Evolutionary conservation across 2,888 invertebrate genomes (phyloP).

Genomic region (Microctonus aethiopoides): DNA sequence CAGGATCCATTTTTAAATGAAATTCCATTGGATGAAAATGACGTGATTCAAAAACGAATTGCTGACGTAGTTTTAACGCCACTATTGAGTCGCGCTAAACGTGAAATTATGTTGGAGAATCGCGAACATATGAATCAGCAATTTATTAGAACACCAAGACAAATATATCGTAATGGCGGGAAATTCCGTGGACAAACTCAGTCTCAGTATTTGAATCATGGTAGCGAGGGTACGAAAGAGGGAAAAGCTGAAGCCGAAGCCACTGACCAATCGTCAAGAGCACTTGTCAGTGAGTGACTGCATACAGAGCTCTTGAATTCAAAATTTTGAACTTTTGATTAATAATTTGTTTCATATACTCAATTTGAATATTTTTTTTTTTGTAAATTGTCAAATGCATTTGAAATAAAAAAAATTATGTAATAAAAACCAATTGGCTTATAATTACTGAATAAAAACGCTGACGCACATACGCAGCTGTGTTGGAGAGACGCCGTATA

Average conservation of each 20-base stretch:
- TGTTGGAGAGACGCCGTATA: not conserved
- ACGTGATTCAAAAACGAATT: constrained; percentile 44
- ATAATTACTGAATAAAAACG: not conserved
- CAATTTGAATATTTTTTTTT: not conserved
- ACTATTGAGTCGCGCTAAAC: constrained; percentile 48
- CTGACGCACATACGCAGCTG: not conserved
- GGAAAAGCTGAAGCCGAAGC: constrained; percentile 88
- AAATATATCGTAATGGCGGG: constrained; percentile 62
- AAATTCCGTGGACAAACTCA: constrained; percentile 82
- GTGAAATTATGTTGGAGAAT: constrained; percentile 48
- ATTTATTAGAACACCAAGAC: constrained; percentile 50
- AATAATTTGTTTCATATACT: not conserved
- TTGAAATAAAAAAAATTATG: not conserved
- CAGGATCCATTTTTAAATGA: constrained; percentile 55
- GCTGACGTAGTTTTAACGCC: constrained; percentile 47
- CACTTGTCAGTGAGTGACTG: constrained; percentile 76
- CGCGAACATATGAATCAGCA: constrained; percentile 41
- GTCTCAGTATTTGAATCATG: constrained; percentile 83
- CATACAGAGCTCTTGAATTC: not conserved
- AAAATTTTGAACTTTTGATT: not conserved
- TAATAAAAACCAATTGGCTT: not conserved
- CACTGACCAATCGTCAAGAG: constrained; percentile 76
- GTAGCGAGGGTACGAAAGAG: constrained; percentile 70
- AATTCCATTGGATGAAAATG: constrained; percentile 57
- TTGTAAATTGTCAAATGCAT: not conserved